Conservation (phyloP, 2,888 invertebrate genomes). For the Folsomia manolachei region DNA sequence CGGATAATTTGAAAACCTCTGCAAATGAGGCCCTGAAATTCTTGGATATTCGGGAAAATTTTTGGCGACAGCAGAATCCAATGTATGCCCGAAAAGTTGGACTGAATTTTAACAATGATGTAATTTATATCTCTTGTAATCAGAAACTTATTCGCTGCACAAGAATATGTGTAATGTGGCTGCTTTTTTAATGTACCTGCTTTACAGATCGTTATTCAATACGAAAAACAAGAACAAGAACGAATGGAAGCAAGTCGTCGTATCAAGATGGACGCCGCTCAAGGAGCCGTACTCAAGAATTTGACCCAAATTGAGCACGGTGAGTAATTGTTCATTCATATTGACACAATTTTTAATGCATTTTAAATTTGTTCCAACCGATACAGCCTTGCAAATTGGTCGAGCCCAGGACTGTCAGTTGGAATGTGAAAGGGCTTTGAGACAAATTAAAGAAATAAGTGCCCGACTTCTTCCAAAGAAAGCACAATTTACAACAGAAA, state of each 20-base stretch:
- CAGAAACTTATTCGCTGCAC: not conserved
- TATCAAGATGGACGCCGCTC: conserved; percentile 45
- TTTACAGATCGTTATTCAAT: conserved; percentile 32
- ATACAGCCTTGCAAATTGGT: conserved; percentile 45
- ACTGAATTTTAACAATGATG: conserved; percentile 48
- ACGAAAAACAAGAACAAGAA: conserved; percentile 43
- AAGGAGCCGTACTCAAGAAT: conserved; percentile 48
- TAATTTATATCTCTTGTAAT: conserved; percentile 23
- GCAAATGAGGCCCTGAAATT: conserved; percentile 47
- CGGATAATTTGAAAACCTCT: conserved; percentile 39
- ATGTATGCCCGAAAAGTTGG: conserved; percentile 48
- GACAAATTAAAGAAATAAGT: conserved; percentile 49
- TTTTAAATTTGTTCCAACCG: no score
- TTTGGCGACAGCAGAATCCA: conserved; percentile 49
- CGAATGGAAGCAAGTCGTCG: conserved; percentile 42
- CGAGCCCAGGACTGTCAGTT: conserved; percentile 47
- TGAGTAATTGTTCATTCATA: not conserved
- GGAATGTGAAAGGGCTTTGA: conserved; percentile 48
- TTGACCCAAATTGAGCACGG: conserved; percentile 46
- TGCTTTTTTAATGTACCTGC: not conserved
- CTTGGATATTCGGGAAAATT: conserved; percentile 46
- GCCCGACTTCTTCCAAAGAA: conserved; percentile 43
- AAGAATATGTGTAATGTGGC: conserved; percentile 6
- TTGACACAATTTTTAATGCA: no score
- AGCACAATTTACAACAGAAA: conserved; percentile 44